A percentile compares a stretch with the other conserved stretches of the same genome.
Evolutionary conservation across 2,113 vertebrate genomes (phyloP).

Genomic region (Chunga burmeisteri): DNA sequence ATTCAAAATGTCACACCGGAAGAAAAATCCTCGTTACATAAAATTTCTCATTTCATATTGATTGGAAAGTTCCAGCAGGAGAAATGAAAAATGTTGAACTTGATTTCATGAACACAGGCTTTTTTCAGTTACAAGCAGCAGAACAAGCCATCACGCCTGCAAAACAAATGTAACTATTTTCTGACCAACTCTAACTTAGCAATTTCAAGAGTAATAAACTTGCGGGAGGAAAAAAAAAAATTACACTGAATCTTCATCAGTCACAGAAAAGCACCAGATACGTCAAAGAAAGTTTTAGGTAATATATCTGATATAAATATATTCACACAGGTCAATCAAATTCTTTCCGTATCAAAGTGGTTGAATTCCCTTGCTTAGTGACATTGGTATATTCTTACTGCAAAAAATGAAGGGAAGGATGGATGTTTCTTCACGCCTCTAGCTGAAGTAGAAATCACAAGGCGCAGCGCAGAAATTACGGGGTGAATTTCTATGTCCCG

Average conservation of each 20-base stretch:
- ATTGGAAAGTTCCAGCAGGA: conserved; percentile 1
- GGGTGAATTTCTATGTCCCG: not conserved
- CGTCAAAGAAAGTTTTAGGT: not conserved
- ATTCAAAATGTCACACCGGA: conserved; percentile 6
- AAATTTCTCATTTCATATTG: not conserved
- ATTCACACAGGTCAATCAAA: not conserved
- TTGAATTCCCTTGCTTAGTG: not conserved
- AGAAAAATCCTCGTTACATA: not conserved
- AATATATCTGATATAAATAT: not conserved
- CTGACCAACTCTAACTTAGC: not conserved
- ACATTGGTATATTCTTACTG: not conserved
- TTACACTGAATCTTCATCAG: not conserved
- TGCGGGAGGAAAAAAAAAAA: not conserved
- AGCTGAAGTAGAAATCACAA: not conserved
- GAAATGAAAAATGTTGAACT: not conserved
- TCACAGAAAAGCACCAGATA: not conserved
- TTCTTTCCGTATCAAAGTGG: not conserved
- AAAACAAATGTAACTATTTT: conserved; percentile 14
- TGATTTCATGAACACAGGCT: not conserved
- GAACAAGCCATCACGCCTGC: not conserved
- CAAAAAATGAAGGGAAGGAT: not conserved
- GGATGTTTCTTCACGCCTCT: not conserved
- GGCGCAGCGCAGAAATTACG: not conserved
- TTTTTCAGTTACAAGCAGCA: not conserved
- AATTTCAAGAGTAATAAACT: not conserved